A percentile compares a stretch with the other conserved stretches of the same genome.
phyloP scores from a whole-genome alignment of 2,888 invertebrate species.

The Drosophila borealis region DNA sequence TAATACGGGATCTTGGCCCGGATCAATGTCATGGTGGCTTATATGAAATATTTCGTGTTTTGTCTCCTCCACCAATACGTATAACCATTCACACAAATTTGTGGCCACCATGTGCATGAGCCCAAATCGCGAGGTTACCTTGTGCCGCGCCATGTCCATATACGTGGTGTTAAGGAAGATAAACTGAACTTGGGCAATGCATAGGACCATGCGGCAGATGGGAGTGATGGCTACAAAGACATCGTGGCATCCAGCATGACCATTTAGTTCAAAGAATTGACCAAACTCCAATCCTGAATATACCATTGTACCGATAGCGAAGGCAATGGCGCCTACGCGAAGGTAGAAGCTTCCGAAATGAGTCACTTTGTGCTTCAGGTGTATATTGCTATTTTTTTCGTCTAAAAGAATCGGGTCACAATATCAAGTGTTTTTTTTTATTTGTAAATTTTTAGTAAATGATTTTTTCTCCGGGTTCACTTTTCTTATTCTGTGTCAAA shows the following conservation, averaged over 20 bases:
- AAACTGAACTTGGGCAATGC: constrained; percentile 96
- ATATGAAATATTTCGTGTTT: constrained; percentile 93
- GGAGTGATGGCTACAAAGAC: constrained; percentile 91
- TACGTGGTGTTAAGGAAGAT: constrained; percentile 95
- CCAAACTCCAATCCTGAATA: constrained; percentile 90
- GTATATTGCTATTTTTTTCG: constrained; percentile 83
- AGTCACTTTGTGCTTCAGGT: constrained; percentile 84
- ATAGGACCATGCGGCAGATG: constrained; percentile 92
- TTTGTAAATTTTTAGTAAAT: not conserved
- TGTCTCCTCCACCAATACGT: constrained; percentile 94
- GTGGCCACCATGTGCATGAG: constrained; percentile 96
- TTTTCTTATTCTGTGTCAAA: no score
- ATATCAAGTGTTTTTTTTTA: no score
- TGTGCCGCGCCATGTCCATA: constrained; percentile 88
- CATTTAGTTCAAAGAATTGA: constrained; percentile 90
- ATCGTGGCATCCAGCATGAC: constrained; percentile 87
- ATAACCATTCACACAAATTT: constrained; percentile 96
- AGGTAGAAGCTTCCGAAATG: constrained; percentile 95
- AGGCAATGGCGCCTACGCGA: constrained; percentile 90
- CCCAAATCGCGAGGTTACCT: constrained; percentile 93
- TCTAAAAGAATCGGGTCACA: constrained; percentile 63
- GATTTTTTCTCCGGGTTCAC: not conserved
- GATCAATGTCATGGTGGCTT: constrained; percentile 84
- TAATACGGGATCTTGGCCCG: constrained; percentile 46
- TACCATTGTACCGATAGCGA: constrained; percentile 89